A percentile compares a stretch with the other conserved stretches of the same genome.
phyloP scores from a whole-genome alignment of 2,888 invertebrate species.

The Tenthredo livida region DNA sequence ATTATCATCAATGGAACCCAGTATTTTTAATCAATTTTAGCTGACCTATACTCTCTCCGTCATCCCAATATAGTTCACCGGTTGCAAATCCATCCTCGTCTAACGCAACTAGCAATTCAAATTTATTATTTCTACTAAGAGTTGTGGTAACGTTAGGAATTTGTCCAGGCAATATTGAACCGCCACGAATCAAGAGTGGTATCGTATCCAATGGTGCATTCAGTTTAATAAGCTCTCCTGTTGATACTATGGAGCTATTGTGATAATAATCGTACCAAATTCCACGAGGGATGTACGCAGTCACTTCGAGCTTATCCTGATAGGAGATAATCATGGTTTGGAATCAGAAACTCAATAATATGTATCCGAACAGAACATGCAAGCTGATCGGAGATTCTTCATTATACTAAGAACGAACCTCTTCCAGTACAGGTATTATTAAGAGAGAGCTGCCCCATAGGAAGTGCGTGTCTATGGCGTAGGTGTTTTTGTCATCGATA shows the following conservation, averaged over 20 bases:
- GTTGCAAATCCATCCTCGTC: constrained; percentile 79
- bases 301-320: constrained; percentile 76
- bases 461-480: constrained; percentile 87
- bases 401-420: constrained; percentile 73
- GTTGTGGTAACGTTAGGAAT: constrained; percentile 83
- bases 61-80: constrained; percentile 90
- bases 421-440: constrained; percentile 86
- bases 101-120: constrained; percentile 84
- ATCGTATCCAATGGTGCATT: constrained; percentile 83
- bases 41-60: constrained; percentile 87
- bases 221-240: constrained; percentile 79
- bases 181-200: constrained; percentile 85
- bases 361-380: constrained; percentile 4
- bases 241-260: constrained; percentile 76
- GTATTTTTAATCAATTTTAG: constrained; percentile 53
- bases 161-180: constrained; percentile 86
- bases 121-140: constrained; percentile 82
- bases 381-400: neutral
- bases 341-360: neutral
- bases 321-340: constrained; percentile 8
- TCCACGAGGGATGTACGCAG: constrained; percentile 84
- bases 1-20: neutral
- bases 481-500: constrained; percentile 82
- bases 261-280: constrained; percentile 85
- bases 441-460: constrained; percentile 88